Evolutionary conservation across 2,797 vertebrate genomes (phyloP).

Genomic region (Mycteria americana): DNA sequence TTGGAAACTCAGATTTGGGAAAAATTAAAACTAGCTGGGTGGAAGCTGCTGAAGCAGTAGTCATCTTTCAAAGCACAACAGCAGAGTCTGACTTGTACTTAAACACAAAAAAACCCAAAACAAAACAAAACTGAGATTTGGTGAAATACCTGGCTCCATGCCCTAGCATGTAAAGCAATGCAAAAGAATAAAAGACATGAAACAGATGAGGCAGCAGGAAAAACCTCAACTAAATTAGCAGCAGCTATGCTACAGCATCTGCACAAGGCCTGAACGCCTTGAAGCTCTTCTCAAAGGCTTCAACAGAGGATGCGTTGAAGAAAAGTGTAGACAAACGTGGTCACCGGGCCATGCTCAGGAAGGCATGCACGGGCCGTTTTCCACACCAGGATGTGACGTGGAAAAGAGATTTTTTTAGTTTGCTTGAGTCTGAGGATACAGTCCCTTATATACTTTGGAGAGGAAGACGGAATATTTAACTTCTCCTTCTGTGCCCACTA

Average conservation of each 20-base stretch:
- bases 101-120: neutral
- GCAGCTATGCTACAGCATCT: neutral
- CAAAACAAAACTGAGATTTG: neutral
- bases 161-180: neutral
- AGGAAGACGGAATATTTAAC: slow-evolving; percentile 29
- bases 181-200: neutral
- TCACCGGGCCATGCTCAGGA: neutral
- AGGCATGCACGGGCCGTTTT: neutral
- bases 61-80: neutral
- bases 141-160: neutral
- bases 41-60: neutral
- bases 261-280: neutral
- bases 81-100: neutral
- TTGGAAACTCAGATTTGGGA: neutral
- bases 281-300: neutral
- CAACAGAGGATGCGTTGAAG: neutral
- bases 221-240: neutral
- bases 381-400: neutral
- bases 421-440: neutral
- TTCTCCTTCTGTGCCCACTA: slow-evolving; percentile 9
- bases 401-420: neutral
- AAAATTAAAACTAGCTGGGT: neutral
- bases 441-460: neutral
- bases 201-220: neutral
- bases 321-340: neutral